Evolutionary conservation across 2,113 vertebrate species (phyloP).

Genomic region (Azemiops feae): DNA sequence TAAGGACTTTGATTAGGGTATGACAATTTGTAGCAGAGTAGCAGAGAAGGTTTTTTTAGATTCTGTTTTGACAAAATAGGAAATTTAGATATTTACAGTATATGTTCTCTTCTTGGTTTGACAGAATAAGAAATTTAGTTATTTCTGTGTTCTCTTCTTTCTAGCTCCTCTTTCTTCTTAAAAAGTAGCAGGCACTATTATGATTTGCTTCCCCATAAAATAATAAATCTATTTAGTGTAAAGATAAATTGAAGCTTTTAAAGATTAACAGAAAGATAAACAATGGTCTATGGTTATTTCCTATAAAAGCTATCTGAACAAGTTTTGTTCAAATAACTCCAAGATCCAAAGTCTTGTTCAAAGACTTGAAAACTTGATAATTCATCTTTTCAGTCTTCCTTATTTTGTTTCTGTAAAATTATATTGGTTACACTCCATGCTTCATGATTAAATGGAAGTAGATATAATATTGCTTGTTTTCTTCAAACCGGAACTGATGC

Average conservation of each 20-base stretch:
- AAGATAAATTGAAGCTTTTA: neutral
- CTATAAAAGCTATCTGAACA: conserved; percentile 1
- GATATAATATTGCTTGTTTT: neutral
- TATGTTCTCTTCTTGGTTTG: neutral
- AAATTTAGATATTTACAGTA: neutral
- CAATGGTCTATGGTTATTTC: neutral
- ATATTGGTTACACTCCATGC: neutral
- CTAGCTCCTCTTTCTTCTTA: neutral
- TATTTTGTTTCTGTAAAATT: neutral
- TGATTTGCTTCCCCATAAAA: neutral
- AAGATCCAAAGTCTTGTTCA: neutral
- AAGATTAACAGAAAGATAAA: neutral
- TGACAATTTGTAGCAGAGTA: neutral
- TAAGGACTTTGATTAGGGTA: neutral
- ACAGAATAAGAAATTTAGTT: neutral
- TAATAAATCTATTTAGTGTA: neutral
- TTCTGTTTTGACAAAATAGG: neutral
- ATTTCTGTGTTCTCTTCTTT: neutral
- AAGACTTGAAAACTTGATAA: conserved; percentile 2
- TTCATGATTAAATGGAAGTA: conserved; percentile 19
- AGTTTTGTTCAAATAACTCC: neutral
- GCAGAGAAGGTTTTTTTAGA: neutral
- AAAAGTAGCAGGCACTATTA: neutral
- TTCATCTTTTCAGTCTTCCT: fast-evolving
- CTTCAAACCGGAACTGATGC: neutral